Conservation (phyloP, 2,888 invertebrate species). For the Rosalia funebris region DNA sequence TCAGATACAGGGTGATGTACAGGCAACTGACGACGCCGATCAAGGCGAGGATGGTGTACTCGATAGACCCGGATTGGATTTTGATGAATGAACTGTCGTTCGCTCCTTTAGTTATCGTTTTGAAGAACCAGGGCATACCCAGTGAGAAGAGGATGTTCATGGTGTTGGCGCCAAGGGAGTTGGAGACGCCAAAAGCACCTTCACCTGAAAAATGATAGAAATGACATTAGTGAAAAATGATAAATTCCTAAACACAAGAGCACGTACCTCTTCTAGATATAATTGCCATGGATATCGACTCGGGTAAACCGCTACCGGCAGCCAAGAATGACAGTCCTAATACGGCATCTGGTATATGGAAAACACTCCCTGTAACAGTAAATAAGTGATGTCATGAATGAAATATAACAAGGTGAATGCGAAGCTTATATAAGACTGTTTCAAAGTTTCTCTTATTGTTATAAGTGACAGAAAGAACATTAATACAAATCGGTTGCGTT, state of each 20-base stretch:
- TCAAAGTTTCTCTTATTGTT: no score
- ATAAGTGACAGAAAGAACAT: no score
- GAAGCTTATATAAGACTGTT: no score
- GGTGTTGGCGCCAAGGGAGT: slow-evolving; percentile 87
- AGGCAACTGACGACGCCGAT: slow-evolving; percentile 78
- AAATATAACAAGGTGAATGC: slow-evolving; percentile 22
- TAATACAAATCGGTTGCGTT: no score
- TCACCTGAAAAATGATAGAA: slow-evolving; percentile 71
- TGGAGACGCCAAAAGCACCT: slow-evolving; percentile 88
- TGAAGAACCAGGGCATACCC: slow-evolving; percentile 87
- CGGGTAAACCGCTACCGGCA: slow-evolving; percentile 90
- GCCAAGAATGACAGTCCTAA: slow-evolving; percentile 93
- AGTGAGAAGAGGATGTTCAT: slow-evolving; percentile 85
- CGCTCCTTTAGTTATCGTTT: slow-evolving; percentile 68
- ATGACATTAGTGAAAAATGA: slow-evolving; percentile 2
- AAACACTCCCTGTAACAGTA: slow-evolving; percentile 71
- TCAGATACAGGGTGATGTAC: slow-evolving; percentile 74
- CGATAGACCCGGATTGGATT: slow-evolving; percentile 83
- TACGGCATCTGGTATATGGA: slow-evolving; percentile 85
- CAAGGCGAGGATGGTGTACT: slow-evolving; percentile 83
- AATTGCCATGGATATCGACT: slow-evolving; percentile 83
- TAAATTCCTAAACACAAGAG: no score
- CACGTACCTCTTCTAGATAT: slow-evolving; percentile 87
- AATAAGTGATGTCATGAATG: slow-evolving; percentile 37
- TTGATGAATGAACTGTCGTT: slow-evolving; percentile 65